Base-by-base conservation (phyloP, 2,888 invertebrate species). In the Callimorpha dominula region DNA sequence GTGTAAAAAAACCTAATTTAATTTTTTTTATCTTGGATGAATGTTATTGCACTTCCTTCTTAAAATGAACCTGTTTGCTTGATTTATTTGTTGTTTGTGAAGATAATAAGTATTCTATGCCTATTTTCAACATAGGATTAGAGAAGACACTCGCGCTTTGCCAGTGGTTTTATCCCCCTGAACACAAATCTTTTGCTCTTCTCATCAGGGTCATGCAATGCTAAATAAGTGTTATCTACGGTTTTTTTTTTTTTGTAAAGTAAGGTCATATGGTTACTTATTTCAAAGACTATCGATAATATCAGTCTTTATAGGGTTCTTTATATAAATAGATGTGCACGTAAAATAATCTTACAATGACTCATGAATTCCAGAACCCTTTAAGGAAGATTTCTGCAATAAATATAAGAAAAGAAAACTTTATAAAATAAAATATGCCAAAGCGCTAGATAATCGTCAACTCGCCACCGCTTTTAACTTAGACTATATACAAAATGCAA, bases 391-490 rank as follows among this genome's bases (percentile, higher is more conserved):
- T 0, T 11, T n/a, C n/a, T 57, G 43, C 43, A 43, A 43, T 43
- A 8, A 43, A 43, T 43, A 43, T 11, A 20, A 4, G 4, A 0
- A 57, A 17, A 52, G 15, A 17, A 17, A 5, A 57, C 9, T 8
- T 20, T 20, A 20, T 8, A 2, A 4, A 20, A 4, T 8, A 49
- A 15, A 20, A 43, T 49, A 50, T 20, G 2, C 31, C 6, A 65
- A 43, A 49, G 40, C 8, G n/a, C 66, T 31, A 31, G 31, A 31
- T 31, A 31, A 31, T 31, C 31, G 31, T 31, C 31, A 43, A 62
- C 5, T 40, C 84, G 84, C 84, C 75, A 63, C 72, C 80, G 77
- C 78, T 81, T 79, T 70, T 75, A 71, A 81, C 77, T 63, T 7
- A 74, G 15, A 63, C 72, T 76, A 77, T 62, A 69, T 17, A 60